Percentiles rank a stretch among this genome's conserved stretches.
These are phyloP conservation scores for Chanos chanos DNA, from an alignment of 2,797 vertebrate genomes.

Conservation along the genomic window DNA sequence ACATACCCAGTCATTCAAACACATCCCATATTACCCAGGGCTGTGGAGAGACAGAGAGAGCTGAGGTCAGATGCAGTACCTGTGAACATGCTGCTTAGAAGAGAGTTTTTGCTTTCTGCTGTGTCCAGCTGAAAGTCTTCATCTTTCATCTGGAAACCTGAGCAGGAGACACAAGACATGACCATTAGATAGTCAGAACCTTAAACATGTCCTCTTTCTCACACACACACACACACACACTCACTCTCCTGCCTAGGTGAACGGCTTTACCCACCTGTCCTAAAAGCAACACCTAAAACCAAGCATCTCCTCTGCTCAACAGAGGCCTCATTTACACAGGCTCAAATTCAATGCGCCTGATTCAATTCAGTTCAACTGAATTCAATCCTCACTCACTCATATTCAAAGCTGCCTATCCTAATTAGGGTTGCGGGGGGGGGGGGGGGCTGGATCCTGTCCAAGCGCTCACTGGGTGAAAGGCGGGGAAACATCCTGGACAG, in stretches of 20 bases:
- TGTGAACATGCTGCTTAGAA: constrained; percentile 81
- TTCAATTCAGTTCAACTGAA: too few relatives aligned
- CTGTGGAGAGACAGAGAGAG: neutral
- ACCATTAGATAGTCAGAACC: too few relatives aligned
- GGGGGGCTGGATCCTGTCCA: too few relatives aligned
- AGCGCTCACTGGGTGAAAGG: too few relatives aligned
- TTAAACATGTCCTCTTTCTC: neutral
- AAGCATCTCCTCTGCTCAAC: neutral
- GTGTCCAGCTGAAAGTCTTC: constrained; percentile 79
- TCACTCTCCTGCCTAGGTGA: neutral
- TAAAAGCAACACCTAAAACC: neutral
- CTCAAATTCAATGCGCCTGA: too few relatives aligned
- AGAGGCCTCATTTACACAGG: too few relatives aligned
- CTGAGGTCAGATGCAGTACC: constrained; percentile 63
- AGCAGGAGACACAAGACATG: constrained; percentile 8
- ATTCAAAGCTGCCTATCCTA: too few relatives aligned
- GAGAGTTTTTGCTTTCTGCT: constrained; percentile 78
- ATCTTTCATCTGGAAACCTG: constrained; percentile 81
- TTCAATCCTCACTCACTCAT: too few relatives aligned
- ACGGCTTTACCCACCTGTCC: neutral
- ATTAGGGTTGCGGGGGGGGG: too few relatives aligned
- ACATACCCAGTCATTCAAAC: too few relatives aligned
- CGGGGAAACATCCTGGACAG: too few relatives aligned
- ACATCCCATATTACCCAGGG: too few relatives aligned
- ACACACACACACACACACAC: neutral